Percentiles rank a stretch among this genome's conserved stretches.
phyloP scores from a whole-genome alignment of 2,113 vertebrate genomes.

The Prinia subflava region DNA sequence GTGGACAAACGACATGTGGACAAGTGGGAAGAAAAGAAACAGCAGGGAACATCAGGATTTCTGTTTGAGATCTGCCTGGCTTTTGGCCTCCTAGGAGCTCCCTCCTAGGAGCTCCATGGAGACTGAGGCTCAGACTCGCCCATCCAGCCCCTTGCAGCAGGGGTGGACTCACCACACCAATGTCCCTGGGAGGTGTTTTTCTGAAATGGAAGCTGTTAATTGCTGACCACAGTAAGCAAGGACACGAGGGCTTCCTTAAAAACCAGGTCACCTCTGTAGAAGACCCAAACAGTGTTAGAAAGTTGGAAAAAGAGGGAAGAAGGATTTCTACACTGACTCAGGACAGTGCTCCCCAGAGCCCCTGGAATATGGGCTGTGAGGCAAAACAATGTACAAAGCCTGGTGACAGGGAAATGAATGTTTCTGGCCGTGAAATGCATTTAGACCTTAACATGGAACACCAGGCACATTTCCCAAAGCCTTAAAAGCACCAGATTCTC shows the following conservation, averaged over 20 bases:
- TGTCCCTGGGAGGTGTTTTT: not conserved
- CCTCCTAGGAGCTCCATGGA: not conserved
- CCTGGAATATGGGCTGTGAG: not conserved
- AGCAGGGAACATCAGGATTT: not conserved
- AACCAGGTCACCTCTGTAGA: not conserved
- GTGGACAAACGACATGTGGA: not conserved
- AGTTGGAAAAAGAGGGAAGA: not conserved
- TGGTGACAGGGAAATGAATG: not conserved
- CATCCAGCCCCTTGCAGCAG: not conserved
- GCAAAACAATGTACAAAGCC: not conserved
- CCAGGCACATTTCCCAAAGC: not conserved
- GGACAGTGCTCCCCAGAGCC: not conserved
- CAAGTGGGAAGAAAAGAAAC: not conserved
- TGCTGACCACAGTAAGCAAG: not conserved
- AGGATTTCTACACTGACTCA: not conserved
- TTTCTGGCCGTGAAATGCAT: not conserved
- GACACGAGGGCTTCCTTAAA: not conserved
- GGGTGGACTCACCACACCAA: not conserved
- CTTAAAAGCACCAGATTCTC: not conserved
- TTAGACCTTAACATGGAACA: not conserved
- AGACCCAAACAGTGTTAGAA: not conserved
- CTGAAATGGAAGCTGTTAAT: not conserved
- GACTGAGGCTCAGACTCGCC: not conserved
- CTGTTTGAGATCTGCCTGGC: not conserved
- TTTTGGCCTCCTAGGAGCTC: not conserved